Evolutionary conservation across 92 coral and sea anemone genomes (phyloP), one percentile per base, ranked within the genome.

Genomic region (Scolanthus callimorphus): DNA sequence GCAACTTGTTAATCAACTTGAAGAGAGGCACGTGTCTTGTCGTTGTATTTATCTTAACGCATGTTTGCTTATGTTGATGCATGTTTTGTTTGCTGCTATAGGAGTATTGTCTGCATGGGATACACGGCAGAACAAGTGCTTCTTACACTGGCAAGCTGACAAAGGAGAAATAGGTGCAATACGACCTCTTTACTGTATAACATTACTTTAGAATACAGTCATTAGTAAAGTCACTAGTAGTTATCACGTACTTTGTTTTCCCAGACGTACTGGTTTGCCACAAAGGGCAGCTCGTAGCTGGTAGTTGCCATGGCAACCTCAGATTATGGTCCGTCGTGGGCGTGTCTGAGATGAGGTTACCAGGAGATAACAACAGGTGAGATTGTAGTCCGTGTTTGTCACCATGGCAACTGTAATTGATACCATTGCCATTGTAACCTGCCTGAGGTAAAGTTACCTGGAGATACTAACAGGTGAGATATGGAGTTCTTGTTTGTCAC

Each of bases 21-120:
- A n/a, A n/a, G n/a, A n/a, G n/a, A n/a, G n/a, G n/a, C n/a, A n/a
- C n/a, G n/a, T n/a, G n/a, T n/a, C n/a, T n/a, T n/a, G n/a, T n/a
- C n/a, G n/a, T n/a, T n/a, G n/a, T n/a, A n/a, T n/a, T n/a, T n/a
- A n/a, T n/a, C n/a, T n/a, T n/a, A n/a, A n/a, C n/a, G n/a, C n/a
- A n/a, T n/a, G n/a, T n/a, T n/a, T n/a, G n/a, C n/a, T 2, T 39
- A 22, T 34, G 27, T 22, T 37, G 25, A 13, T 39, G 10, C 21
- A 20, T 59, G 9, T 27, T 46, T 30, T 67, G 21, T 68, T 53
- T 60, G 25, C 11, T 66, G n/a, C 45, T 46, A 3, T 47, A 91
- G 98, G 98, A 1, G 71, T 92, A 70, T 74, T 92, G 37, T 89
- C 96, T 17, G 98, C 96, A 0, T 92, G 98, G 98, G 98, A 92